Evolutionary conservation across 2,888 invertebrate genomes (phyloP), one percentile per base, ranked within the genome.

Genomic region (Hirudinaria manillensis): DNA sequence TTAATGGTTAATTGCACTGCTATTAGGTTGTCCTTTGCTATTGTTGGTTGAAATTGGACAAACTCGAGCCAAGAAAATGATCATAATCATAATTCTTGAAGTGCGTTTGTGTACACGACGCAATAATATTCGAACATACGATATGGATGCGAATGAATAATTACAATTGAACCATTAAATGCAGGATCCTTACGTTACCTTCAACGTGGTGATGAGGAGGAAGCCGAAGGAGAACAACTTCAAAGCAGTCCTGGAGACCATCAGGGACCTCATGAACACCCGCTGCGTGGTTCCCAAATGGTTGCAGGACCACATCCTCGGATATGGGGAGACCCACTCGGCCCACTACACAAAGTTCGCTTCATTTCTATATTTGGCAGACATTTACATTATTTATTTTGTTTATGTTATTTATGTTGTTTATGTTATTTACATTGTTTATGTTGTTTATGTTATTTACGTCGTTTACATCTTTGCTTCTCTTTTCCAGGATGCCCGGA

Each of bases 171-270:
- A n/a, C n/a, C n/a, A n/a, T n/a, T n/a, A n/a, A n/a, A n/a, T n/a
- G n/a, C 74, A 86, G 83, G 86, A 86, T 80, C 83, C 85, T 27
- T 86, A 86, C 77, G 83, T 84, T 82, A 90, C 92, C 19, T 99
- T 99, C 86, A 99, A 97, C 85, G 91, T 99, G 73, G 90, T 99
- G 76, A 92, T 99, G 90, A 89, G 99, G 55, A 89, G 99, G n/a
- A 98, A 98, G 85, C 98, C 99, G 0, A 99, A 99, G 83, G 97
- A 99, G 86, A 99, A 99, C 85, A 99, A 99, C 86, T 99, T 99
- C 86, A 99, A 99, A 87, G 99, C 99, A 0, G 99, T 99, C 0
- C 86, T 99, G 81, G 97, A 98, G 86, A 99, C 99, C 0, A 99
- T 99, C 77, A 88, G 99, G 2, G 95, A 98, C 86, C 88, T 99